Evolutionary conservation across 2,113 vertebrate species (phyloP).

Genomic region (Oryzias javanicus): DNA sequence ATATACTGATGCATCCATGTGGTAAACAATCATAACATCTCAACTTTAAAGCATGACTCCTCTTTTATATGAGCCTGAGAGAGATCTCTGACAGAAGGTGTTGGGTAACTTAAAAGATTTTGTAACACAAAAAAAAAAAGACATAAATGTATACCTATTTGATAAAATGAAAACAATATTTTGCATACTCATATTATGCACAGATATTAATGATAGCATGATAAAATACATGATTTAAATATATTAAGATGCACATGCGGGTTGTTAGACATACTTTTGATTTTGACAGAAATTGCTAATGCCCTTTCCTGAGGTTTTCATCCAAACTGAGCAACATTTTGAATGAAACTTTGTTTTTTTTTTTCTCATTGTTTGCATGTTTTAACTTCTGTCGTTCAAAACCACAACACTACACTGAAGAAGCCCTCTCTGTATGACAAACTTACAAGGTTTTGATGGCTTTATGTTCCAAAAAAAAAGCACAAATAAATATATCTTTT

Average conservation of each 20-base stretch:
- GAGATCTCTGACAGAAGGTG: constrained; percentile 6
- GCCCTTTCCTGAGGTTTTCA: constrained; percentile 74
- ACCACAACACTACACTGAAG: constrained; percentile 2
- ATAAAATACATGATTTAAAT: constrained; percentile 29
- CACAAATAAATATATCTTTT: not conserved
- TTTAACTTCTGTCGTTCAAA: constrained; percentile 10
- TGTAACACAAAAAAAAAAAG: constrained; percentile 15
- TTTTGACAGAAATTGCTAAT: constrained; percentile 50
- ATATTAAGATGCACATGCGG: constrained; percentile 11
- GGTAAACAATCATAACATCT: constrained; percentile 6
- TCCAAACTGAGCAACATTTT: constrained; percentile 44
- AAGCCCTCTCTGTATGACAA: constrained; percentile 12
- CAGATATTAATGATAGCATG: constrained; percentile 32
- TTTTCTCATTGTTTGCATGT: constrained; percentile 12
- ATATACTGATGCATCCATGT: constrained; percentile 1
- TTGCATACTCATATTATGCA: constrained; percentile 29
- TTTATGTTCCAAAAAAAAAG: constrained; percentile 14
- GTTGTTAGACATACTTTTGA: not conserved
- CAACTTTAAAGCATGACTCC: constrained; percentile 6
- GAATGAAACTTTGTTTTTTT: constrained; percentile 4
- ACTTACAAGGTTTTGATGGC: constrained; percentile 7
- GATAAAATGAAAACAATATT: constrained; percentile 23
- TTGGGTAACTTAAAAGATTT: constrained; percentile 3
- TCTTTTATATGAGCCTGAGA: not conserved
- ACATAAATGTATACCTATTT: constrained; percentile 19